Evolutionary conservation across 2,797 vertebrate species (phyloP), one percentile per base, ranked within the genome.

Genomic region (Gorsachius magnificus): DNA sequence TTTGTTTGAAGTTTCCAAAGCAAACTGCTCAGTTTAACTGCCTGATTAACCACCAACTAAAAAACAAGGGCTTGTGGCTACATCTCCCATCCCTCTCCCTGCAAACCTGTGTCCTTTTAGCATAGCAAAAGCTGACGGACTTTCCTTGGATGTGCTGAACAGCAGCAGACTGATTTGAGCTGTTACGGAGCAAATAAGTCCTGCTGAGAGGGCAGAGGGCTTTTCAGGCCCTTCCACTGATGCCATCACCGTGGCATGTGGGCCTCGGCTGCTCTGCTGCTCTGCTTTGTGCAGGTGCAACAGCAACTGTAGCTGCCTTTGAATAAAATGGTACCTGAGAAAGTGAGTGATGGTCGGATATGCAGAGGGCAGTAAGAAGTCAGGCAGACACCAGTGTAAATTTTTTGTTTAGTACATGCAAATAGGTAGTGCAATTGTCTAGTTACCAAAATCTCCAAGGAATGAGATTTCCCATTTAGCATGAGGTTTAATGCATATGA

Each of bases 221-320:
- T 69, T 46, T 57, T 29, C 43, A 61, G 50, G 38, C 26, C 35
- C 17, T 50, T 46, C 36, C 22, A 51, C 28, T 16, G 31, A 22
- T 38, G 22, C 35, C 35, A 8, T 54, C 33, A 13, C 46, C 46
- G 16, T 5, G 50, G n/a, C 28, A 33, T 0, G 0, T n/a, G 56
- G 17, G 54, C 48, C 54, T 21, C n/a, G 33, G 20, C 13, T 79
- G 46, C 74, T 26, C 51, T 68, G 43, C 74, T 63, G 15, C 68
- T 74, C 79, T 61, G 35, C 66, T 74, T 79, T 33, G 9, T 51
- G 60, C n/a, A 46, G 5, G 6, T 38, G 33, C 48, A 28, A 29
- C 50, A 77, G 31, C 26, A 70, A 12, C 60, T 22, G 43, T 4
- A 43, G 48, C 41, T 65, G 36, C 13, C 60, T 74, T 35, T 61